phyloP scores from a whole-genome alignment of 2,797 vertebrate species.

The Morelia viridis region DNA sequence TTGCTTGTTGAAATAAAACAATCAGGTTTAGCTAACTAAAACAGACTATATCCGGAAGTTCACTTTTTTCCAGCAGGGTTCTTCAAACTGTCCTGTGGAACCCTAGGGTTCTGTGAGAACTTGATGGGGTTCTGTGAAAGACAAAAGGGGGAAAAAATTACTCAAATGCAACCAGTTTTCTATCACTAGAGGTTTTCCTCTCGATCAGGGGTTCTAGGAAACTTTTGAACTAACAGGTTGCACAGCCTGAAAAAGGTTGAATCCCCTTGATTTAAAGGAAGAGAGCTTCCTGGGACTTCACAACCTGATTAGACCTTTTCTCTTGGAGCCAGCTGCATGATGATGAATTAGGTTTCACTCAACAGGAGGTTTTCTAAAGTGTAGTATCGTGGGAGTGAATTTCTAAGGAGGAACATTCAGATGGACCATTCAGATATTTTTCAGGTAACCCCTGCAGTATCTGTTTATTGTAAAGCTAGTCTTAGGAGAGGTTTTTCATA shows the following conservation, averaged over 20 bases:
- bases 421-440: background rate
- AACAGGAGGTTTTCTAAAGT: background rate
- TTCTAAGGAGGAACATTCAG: background rate
- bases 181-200: background rate
- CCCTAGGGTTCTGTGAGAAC: too few relatives aligned
- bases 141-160: too few relatives aligned
- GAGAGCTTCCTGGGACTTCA: background rate
- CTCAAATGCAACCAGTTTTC: too few relatives aligned
- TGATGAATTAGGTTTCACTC: background rate
- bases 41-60: background rate
- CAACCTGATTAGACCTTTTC: background rate
- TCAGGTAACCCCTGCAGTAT: background rate
- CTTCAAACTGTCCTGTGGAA: too few relatives aligned
- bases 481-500: background rate
- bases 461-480: background rate
- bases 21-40: background rate
- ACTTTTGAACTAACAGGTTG: background rate
- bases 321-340: background rate
- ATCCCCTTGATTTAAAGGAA: background rate
- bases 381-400: background rate
- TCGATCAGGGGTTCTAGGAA: background rate
- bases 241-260: background rate
- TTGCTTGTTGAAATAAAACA: background rate
- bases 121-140: too few relatives aligned
- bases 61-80: background rate